Percentiles rank a stretch among this genome's conserved stretches.
These are phyloP conservation scores for Clamator glandarius DNA, from an alignment of 2,797 vertebrate species.

Conservation along the genomic window DNA sequence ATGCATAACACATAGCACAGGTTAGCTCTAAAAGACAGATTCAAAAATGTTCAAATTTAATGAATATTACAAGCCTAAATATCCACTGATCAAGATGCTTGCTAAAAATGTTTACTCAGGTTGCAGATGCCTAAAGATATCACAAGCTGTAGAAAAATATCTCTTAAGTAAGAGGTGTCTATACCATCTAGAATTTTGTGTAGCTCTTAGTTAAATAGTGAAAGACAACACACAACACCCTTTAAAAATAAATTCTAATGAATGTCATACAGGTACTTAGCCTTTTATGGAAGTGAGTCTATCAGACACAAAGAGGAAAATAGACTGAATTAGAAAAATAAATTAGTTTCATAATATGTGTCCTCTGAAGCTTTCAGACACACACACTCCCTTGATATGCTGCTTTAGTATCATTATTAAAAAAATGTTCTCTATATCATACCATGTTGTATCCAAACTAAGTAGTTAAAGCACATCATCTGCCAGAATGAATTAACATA, in stretches of 20 bases:
- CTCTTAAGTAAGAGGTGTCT: background rate
- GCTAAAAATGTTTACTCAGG: background rate
- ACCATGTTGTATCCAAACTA: background rate
- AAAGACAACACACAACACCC: background rate
- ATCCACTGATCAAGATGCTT: background rate
- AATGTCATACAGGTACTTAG: background rate
- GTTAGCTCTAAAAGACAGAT: background rate
- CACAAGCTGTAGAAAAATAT: background rate
- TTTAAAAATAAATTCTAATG: background rate
- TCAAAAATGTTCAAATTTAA: background rate
- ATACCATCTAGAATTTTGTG: background rate
- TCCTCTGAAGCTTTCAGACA: background rate
- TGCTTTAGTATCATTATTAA: background rate
- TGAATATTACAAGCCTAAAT: background rate
- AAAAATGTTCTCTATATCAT: background rate
- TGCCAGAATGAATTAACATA: background rate
- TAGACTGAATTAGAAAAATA: background rate
- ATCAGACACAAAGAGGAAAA: background rate
- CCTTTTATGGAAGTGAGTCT: background rate
- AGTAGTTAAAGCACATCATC: background rate
- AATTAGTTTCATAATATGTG: background rate
- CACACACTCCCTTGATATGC: background rate
- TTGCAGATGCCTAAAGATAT: background rate
- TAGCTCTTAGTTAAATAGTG: background rate
- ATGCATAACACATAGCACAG: background rate